phyloP scores from a whole-genome alignment of 2,888 invertebrate species.

The Euzophera pinguis region DNA sequence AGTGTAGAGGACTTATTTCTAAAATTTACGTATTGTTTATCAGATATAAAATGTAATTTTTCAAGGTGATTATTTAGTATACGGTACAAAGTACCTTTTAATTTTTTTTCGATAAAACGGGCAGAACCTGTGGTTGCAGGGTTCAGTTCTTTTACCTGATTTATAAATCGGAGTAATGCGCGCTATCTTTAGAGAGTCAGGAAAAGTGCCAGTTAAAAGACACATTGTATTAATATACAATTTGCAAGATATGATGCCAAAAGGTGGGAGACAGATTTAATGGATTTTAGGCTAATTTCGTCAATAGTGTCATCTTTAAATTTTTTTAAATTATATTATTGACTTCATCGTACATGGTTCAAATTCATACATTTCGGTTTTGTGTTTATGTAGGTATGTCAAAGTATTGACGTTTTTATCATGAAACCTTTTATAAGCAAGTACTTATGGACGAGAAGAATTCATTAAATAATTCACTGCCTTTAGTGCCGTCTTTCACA shows the following conservation, averaged over 20 bases:
- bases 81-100: background rate
- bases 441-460: background rate
- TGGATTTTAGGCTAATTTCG: background rate
- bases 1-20: conserved; percentile 7
- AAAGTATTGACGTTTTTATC: too few relatives aligned
- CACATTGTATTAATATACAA: background rate
- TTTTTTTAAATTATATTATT: background rate
- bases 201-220: background rate
- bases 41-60: background rate
- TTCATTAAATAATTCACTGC: background rate
- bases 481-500: background rate
- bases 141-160: too few relatives aligned
- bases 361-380: too few relatives aligned
- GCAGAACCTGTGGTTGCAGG: background rate
- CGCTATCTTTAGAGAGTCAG: background rate
- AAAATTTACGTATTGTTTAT: conserved; percentile 7
- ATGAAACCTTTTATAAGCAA: background rate
- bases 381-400: too few relatives aligned
- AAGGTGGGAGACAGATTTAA: too few relatives aligned
- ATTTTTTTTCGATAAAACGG: background rate
- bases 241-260: background rate
- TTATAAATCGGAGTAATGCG: background rate
- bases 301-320: background rate
- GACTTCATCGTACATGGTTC: too few relatives aligned
- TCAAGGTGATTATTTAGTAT: background rate